Conservation (phyloP, 2,797 vertebrate species). For the Aythya fuligula region DNA sequence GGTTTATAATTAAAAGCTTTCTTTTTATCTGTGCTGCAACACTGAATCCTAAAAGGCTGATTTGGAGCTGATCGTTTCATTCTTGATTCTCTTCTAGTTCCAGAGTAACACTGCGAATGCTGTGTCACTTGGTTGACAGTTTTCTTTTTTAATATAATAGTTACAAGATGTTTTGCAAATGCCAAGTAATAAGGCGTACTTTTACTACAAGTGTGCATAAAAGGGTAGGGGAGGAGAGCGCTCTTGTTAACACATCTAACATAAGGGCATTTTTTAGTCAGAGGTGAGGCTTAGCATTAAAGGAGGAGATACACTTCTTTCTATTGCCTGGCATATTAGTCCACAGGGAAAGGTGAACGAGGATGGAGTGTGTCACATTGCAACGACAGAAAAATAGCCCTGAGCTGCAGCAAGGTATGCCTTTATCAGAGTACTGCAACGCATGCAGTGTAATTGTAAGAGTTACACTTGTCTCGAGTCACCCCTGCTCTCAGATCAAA, state of each 20-base stretch:
- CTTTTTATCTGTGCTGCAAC: background rate
- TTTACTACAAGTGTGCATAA: background rate
- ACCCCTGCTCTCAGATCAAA: background rate
- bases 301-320: background rate
- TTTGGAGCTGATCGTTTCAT: background rate
- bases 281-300: background rate
- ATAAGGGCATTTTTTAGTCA: background rate
- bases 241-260: background rate
- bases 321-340: background rate
- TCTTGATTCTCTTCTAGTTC: background rate
- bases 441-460: background rate
- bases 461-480: background rate
- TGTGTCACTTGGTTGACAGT: background rate
- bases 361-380: background rate
- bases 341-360: background rate
- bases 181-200: background rate
- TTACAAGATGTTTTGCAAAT: background rate
- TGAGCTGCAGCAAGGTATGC: background rate
- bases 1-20: conserved; percentile 50
- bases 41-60: conserved; percentile 17
- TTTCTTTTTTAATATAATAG: conserved; percentile 8
- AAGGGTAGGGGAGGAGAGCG: background rate
- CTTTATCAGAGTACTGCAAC: background rate
- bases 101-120: background rate
- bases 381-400: background rate